Conservation (phyloP, 2,113 vertebrate species). For the Vanacampus margaritifer region DNA sequence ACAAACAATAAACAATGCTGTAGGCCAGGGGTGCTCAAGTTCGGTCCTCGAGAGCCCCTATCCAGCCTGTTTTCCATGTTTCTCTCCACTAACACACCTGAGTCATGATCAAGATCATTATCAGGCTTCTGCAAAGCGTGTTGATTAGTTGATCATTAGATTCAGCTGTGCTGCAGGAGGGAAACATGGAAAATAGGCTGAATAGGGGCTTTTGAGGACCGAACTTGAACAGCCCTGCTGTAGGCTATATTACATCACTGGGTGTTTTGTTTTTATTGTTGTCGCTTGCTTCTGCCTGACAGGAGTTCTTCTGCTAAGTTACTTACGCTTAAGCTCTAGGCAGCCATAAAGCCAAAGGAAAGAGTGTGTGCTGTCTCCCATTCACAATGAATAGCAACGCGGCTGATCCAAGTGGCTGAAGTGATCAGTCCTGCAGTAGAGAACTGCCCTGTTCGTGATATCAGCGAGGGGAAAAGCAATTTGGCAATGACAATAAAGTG, state of each 20-base stretch:
- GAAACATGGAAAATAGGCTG: too few species aligned
- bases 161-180: too few species aligned
- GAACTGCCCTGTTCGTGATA: conserved; percentile 40
- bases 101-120: too few species aligned
- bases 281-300: conserved; percentile 40
- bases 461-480: conserved; percentile 37
- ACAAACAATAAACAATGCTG: too few species aligned
- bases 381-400: conserved; percentile 42
- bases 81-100: too few species aligned
- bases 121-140: too few species aligned
- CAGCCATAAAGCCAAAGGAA: conserved; percentile 60
- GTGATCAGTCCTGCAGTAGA: conserved; percentile 15
- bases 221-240: too few species aligned
- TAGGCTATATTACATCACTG: background rate
- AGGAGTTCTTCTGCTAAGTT: conserved; percentile 19
- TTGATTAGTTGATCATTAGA: too few species aligned
- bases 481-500: conserved; percentile 50
- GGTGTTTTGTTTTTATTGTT: conserved; percentile 7
- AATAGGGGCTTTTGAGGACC: too few species aligned
- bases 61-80: too few species aligned
- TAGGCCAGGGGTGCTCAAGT: too few species aligned
- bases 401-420: conserved; percentile 34
- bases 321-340: conserved; percentile 27
- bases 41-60: too few species aligned
- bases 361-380: conserved; percentile 17